Base-by-base conservation (phyloP, 2,797 vertebrate genomes). In the Melanotaenia boesemani region DNA sequence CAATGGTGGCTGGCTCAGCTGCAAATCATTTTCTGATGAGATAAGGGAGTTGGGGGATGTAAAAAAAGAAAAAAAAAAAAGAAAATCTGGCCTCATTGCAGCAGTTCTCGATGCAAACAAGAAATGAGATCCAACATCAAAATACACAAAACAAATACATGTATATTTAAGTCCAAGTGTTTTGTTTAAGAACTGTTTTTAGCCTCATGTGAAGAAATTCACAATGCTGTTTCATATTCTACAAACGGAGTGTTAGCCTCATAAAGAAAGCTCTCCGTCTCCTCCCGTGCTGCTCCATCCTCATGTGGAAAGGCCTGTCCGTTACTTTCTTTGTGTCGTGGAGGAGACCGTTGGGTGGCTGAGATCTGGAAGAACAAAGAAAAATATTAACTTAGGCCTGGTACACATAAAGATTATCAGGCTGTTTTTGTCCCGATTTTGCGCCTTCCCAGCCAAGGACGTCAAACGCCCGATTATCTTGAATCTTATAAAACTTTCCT, bases 221-320 rank as follows among this genome's bases (percentile, higher is more conserved):
- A 95, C 55, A 95, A 80, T 0, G 87, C 32, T 0, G 94, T 93
- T 84, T 95, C 94, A 1, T 72, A 73, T 54, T 93, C 92, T 37
- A 88, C 44, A 6, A 48, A 36, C 55, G 34, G 22, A 1, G 34
- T 26, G 22, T 28, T 58, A 18, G 37, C n/a, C n/a, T 84, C 69
- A 0, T 85, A 76, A 0, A 90, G 80, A 61, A 88, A 89, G 4
- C 4, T 24, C 24, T 81, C 77, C 0, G 10, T 72, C 69, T 92
- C 90, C 3, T 70, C 87, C 13, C 68, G 80, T 1, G 70, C 70
- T 4, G n/a, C 11, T 30, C 30, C 61, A 0, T 81, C 82, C n/a
- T 89, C 83, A 7, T 18, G 74, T 6, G 28, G 0, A 1, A 34
- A 15, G 20, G 44, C 24, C 55, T 11, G 3, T 2, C 90, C 90